phyloP scores from a whole-genome alignment of 1,140 invertebrate species.

The Brachionus paranguensis region DNA sequence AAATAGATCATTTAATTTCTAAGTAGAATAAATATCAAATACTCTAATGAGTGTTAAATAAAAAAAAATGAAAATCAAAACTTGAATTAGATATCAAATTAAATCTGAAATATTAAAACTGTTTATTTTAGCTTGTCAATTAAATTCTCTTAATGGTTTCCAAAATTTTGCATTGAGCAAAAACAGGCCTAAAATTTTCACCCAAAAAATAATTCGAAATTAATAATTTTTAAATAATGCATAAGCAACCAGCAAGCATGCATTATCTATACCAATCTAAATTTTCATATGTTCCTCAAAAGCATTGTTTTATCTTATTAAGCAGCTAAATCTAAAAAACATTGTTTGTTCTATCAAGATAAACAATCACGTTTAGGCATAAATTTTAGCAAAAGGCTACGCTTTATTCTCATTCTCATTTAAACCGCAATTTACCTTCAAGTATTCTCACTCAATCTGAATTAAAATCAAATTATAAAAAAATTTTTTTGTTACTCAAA shows the following conservation, averaged over 20 bases:
- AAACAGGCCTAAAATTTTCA: background rate
- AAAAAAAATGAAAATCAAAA: background rate
- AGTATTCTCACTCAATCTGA: background rate
- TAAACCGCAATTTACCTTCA: background rate
- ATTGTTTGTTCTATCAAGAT: background rate
- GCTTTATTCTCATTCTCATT: background rate
- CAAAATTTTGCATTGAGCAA: background rate
- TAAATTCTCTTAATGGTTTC: background rate
- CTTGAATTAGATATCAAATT: background rate
- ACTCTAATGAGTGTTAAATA: background rate
- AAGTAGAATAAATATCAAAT: too few relatives aligned
- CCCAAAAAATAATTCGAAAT: background rate
- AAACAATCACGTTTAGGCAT: background rate
- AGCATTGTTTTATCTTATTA: background rate
- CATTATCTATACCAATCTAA: background rate
- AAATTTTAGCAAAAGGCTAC: background rate
- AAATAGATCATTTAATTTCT: too few relatives aligned
- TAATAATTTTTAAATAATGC: background rate
- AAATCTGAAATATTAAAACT: background rate
- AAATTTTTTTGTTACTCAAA: background rate
- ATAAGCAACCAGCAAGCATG: background rate
- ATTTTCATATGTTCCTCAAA: background rate
- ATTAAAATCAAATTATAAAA: background rate
- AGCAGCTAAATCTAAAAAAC: background rate
- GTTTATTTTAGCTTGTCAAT: background rate